Percentiles rank a stretch among this genome's conserved stretches.
Evolutionary conservation across 2,113 vertebrate species (phyloP).

Genomic region (Forbesichthys agassizii): DNA sequence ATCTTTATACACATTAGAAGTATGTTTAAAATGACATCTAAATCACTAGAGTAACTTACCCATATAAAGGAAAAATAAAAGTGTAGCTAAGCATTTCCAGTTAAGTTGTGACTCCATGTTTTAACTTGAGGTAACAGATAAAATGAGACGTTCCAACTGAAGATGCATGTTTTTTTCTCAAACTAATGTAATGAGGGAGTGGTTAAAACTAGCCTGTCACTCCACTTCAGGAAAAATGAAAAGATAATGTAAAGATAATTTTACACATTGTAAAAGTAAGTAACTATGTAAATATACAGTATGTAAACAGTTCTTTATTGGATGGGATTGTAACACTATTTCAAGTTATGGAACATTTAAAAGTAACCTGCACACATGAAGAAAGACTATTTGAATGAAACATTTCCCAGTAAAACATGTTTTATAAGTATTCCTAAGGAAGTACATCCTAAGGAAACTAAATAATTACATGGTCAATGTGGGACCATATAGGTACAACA

Average conservation of each 20-base stretch:
- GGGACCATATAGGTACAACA: no score
- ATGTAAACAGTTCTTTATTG: background rate
- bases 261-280: slow-evolving; percentile 12
- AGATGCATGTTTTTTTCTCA: slow-evolving; percentile 34
- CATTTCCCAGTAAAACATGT: no score
- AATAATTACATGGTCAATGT: no score
- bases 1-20: no score
- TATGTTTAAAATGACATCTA: background rate
- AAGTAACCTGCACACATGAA: background rate
- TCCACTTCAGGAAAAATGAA: slow-evolving; percentile 62
- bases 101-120: slow-evolving; percentile 50
- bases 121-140: background rate
- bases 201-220: slow-evolving; percentile 36
- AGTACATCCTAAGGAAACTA: no score
- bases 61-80: slow-evolving; percentile 45
- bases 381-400: no score
- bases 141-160: background rate
- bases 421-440: no score
- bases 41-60: slow-evolving; percentile 39
- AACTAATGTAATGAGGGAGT: background rate
- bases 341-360: background rate
- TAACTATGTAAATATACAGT: no score
- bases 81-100: slow-evolving; percentile 23
- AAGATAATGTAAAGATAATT: slow-evolving; percentile 27
- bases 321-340: background rate